A percentile compares a stretch with the other conserved stretches of the same genome.
phyloP scores from a whole-genome alignment of 2,113 vertebrate genomes.

The Petrocephalus microphthalmus region DNA sequence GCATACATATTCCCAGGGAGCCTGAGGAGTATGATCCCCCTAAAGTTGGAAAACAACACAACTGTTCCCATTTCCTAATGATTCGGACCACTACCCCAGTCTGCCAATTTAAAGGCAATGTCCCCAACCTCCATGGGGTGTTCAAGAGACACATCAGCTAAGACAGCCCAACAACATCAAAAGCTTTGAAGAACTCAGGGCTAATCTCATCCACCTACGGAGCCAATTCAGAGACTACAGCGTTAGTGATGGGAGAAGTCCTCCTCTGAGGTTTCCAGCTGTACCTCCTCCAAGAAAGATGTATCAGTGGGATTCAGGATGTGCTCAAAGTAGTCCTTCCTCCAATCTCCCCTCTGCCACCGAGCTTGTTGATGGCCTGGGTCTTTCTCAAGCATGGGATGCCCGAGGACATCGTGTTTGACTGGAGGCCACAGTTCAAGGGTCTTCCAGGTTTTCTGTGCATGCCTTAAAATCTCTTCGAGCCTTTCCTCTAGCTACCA shows the following conservation, averaged over 20 bases:
- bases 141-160: neutral
- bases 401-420: neutral
- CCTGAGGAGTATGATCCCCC: neutral
- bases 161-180: neutral
- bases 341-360: neutral
- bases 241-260: too few relatives aligned
- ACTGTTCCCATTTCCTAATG: neutral
- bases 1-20: neutral
- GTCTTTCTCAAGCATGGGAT: neutral
- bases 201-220: too few relatives aligned
- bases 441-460: neutral
- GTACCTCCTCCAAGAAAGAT: neutral
- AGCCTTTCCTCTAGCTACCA: neutral
- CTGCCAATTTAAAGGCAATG: neutral
- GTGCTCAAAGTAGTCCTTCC: neutral
- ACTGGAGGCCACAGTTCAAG: neutral
- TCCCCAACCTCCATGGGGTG: neutral
- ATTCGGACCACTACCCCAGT: neutral
- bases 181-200: too few relatives aligned
- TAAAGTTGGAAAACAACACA: neutral
- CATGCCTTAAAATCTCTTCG: neutral
- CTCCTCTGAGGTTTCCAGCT: neutral
- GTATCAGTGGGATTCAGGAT: neutral
- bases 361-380: neutral
- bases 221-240: too few relatives aligned